Evolutionary conservation across 2,888 invertebrate genomes (phyloP), one percentile per base, ranked within the genome.

Genomic region (Apodemia mormo): DNA sequence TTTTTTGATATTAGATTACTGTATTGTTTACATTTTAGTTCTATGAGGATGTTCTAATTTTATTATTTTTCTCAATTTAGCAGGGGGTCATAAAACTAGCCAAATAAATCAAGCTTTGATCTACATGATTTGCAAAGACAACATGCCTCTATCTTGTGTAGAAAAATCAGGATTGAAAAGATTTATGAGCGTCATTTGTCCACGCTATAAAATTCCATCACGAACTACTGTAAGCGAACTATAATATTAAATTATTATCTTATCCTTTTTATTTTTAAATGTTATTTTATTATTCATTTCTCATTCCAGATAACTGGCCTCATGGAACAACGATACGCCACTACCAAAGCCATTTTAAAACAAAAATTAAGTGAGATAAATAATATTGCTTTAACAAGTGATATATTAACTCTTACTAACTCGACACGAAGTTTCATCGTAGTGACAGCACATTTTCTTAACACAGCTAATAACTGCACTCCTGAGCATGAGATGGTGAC

Each of bases 281-380:
- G 43, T 45, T 45, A 45, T 45, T 45, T 45, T 45, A 45, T 45
- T 45, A 45, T 45, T 45, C n/a, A 73, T 73, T 74, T 4, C 54
- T 73, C 70, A 72, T 75, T 73, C 0, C 52, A 75, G 71, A 40
- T 71, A 71, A 75, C 71, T 45, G n/a, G 69, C 67, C 43, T 70
- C 22, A 37, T 65, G 30, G 72, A 72, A 68, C 70, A 72, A 45
- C 65, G 71, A 71, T 72, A 74, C 52, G 52, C 66, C 45, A 72
- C 73, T 73, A 74, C 73, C 14, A 74, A 74, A 69, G 71, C 71
- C 67, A 71, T 73, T 54, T 70, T 71, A 73, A 74, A 72, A 74
- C 10, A 73, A 56, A 72, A 71, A 72, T 52, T 71, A 54, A 71
- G 68, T 68, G 65, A 69, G 65, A 72, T 14, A 45, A 61, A 70